Conservation (phyloP, 92 coral and sea anemone genomes). For the Virgularia gustaviana region DNA sequence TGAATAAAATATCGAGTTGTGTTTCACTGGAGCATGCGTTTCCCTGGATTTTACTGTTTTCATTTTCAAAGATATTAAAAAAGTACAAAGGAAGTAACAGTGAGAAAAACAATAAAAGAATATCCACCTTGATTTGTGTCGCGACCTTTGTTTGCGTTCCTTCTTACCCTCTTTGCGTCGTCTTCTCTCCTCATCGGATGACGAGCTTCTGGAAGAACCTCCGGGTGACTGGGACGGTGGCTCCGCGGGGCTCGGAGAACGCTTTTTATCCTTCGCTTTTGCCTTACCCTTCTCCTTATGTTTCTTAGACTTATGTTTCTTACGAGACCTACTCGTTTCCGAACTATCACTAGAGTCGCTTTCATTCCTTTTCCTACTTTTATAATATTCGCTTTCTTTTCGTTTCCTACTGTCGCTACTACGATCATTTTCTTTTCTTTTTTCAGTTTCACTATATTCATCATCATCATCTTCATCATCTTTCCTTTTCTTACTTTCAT, state of each 20-base stretch:
- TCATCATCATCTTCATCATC: slow-evolving; percentile 36
- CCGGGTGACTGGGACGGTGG: slow-evolving; percentile 22
- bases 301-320: slow-evolving; percentile 43
- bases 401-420: slow-evolving; percentile 52
- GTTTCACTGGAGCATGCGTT: no score
- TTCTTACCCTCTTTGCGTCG: slow-evolving; percentile 58
- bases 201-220: slow-evolving; percentile 16
- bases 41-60: no score
- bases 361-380: slow-evolving; percentile 3
- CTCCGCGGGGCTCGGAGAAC: slow-evolving; percentile 14
- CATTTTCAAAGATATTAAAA: no score
- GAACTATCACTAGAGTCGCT: slow-evolving; percentile 17
- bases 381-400: slow-evolving; percentile 10
- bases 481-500: no score
- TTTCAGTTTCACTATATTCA: no score
- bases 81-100: neutral
- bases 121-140: slow-evolving; percentile 78
- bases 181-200: slow-evolving; percentile 6
- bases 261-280: slow-evolving; percentile 35
- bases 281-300: slow-evolving; percentile 74
- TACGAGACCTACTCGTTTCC: slow-evolving; percentile 16
- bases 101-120: slow-evolving; percentile 24
- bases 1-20: no score
- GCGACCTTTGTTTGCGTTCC: slow-evolving; percentile 49
- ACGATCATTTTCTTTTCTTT: slow-evolving; percentile 38